phyloP scores from a whole-genome alignment of 1,140 invertebrate genomes.

The Amphibalanus amphitrite region DNA sequence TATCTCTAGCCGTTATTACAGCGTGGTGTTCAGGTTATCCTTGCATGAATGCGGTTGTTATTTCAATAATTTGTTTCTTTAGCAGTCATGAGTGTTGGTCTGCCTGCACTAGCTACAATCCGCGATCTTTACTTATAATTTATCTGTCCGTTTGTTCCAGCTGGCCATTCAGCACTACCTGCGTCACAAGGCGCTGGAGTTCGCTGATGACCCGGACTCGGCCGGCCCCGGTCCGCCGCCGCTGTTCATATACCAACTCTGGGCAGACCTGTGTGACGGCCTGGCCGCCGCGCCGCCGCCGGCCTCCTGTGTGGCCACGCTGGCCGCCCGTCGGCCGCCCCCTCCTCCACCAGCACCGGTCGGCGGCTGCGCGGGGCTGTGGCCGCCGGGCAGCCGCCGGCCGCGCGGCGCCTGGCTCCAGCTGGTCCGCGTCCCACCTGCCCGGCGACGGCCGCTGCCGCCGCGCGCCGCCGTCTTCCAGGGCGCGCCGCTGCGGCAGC shows the following conservation, averaged over 20 bases:
- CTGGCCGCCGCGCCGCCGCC: background rate
- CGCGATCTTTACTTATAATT: no score
- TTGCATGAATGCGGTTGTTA: no score
- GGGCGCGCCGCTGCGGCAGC: constrained; percentile 1
- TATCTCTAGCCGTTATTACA: no score
- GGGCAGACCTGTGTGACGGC: background rate
- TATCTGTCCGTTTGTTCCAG: background rate
- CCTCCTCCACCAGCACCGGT: no score
- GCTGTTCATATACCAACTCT: background rate
- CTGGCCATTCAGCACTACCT: background rate
- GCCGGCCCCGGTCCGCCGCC: no score
- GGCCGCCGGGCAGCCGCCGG: background rate
- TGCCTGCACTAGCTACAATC: no score
- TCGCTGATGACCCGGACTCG: background rate
- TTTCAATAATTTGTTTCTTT: no score
- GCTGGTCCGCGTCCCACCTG: background rate
- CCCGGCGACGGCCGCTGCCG: no score
- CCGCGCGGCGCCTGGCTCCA: background rate
- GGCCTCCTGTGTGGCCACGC: background rate
- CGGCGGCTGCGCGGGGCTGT: background rate
- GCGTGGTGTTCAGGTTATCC: no score
- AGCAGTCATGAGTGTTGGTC: no score
- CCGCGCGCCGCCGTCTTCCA: background rate
- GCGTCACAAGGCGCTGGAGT: background rate
- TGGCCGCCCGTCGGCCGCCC: background rate